Evolutionary conservation across 64 coral and sea anemone genomes (phyloP).

Genomic region (Actinia equina): DNA sequence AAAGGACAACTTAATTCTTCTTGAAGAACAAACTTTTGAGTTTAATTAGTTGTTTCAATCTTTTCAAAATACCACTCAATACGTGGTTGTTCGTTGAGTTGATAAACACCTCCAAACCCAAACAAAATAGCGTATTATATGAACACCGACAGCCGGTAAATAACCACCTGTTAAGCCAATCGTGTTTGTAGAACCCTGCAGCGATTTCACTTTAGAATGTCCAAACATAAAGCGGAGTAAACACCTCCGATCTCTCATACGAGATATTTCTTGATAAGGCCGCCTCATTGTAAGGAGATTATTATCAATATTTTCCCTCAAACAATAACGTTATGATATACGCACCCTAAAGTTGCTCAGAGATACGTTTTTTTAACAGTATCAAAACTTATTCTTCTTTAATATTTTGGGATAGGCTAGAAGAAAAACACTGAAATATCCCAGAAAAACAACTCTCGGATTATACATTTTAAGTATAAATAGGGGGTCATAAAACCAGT

Average conservation of each 20-base stretch:
- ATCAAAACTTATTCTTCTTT: neutral
- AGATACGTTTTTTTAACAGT: neutral
- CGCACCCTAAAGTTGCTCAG: neutral
- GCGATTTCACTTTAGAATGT: neutral
- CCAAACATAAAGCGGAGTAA: neutral
- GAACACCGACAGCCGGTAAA: neutral
- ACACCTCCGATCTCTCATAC: neutral
- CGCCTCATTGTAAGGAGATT: neutral
- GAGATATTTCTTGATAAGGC: neutral
- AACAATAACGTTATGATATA: neutral
- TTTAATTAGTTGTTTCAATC: too few species aligned
- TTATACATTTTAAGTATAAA: neutral
- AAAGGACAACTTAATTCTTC: too few species aligned
- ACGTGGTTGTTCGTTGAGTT: too few species aligned
- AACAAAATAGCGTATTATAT: neutral
- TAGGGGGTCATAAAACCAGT: neutral
- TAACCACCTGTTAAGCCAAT: neutral
- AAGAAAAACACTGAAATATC: neutral
- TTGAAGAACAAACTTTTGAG: too few species aligned
- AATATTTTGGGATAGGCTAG: neutral
- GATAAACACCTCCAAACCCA: neutral
- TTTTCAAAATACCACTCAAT: too few species aligned
- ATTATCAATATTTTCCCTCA: neutral
- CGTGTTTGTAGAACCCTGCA: neutral
- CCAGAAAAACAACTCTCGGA: neutral